Conservation (phyloP, 2,888 invertebrate genomes). For the Pristionchus mayeri region DNA sequence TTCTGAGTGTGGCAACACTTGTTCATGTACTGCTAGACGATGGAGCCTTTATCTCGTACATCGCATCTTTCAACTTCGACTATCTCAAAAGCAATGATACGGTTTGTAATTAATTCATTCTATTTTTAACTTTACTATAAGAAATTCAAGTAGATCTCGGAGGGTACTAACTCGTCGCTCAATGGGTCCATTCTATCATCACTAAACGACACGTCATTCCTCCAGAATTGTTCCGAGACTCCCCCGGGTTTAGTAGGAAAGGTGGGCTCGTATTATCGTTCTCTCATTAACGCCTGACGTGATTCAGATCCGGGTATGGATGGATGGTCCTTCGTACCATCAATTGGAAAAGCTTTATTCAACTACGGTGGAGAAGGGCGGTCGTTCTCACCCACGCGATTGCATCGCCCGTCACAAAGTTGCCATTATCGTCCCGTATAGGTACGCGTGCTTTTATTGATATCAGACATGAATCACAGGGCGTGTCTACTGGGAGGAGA, state of each 20-base stretch:
- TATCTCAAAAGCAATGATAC: not conserved
- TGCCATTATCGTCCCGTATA: constrained; percentile 93
- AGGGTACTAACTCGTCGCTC: not conserved
- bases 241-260: constrained; percentile 82
- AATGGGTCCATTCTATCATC: not conserved
- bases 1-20: not conserved
- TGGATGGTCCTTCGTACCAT: constrained; percentile 79
- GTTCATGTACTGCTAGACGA: not conserved
- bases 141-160: not conserved
- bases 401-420: constrained; percentile 81
- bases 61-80: not conserved
- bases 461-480: no score
- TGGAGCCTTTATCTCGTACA: not conserved
- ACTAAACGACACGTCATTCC: not conserved
- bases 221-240: constrained; percentile 23
- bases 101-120: not conserved
- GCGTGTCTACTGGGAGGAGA: no score
- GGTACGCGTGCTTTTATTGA: no score
- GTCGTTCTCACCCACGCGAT: constrained; percentile 86
- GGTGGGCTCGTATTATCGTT: no score
- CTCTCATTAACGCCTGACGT: no score
- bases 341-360: constrained; percentile 80
- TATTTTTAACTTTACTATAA: no score
- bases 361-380: constrained; percentile 85
- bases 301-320: constrained; percentile 72